These are phyloP conservation scores for Moxostoma hubbsi DNA, from an alignment of 2,797 vertebrate species.

Conservation along the genomic window DNA sequence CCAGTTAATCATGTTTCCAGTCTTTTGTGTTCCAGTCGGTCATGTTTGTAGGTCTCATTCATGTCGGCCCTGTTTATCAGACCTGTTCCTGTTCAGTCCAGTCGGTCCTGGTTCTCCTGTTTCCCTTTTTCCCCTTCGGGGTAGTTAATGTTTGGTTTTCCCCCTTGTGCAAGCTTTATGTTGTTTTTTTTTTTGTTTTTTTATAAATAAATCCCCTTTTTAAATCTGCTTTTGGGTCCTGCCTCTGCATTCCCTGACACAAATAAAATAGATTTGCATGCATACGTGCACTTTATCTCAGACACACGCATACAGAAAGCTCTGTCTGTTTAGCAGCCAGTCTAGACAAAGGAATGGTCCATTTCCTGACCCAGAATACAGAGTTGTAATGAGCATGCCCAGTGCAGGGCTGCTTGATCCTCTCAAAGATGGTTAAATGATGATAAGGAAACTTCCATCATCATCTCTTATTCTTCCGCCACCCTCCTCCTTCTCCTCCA, in stretches of 20 bases:
- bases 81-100: too few relatives aligned
- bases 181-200: too few relatives aligned
- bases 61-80: too few relatives aligned
- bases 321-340: conserved; percentile 43
- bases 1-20: too few relatives aligned
- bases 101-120: too few relatives aligned
- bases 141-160: too few relatives aligned
- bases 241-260: background rate
- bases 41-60: too few relatives aligned
- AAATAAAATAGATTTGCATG: conserved; percentile 27
- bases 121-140: too few relatives aligned
- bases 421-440: conserved; percentile 32
- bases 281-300: conserved; percentile 24
- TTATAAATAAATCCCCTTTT: too few relatives aligned
- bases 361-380: conserved; percentile 67
- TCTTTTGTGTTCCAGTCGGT: too few relatives aligned
- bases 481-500: background rate
- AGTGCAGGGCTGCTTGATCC: conserved; percentile 1
- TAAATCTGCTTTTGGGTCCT: too few relatives aligned
- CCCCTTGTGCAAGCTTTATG: background rate
- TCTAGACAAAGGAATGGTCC: conserved; percentile 64
- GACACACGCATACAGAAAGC: conserved; percentile 33
- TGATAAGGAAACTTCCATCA: conserved; percentile 43
- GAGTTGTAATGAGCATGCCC: conserved; percentile 50
- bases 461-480: conserved; percentile 18